phyloP scores from a whole-genome alignment of 2,113 vertebrate genomes.

The Columba livia region DNA sequence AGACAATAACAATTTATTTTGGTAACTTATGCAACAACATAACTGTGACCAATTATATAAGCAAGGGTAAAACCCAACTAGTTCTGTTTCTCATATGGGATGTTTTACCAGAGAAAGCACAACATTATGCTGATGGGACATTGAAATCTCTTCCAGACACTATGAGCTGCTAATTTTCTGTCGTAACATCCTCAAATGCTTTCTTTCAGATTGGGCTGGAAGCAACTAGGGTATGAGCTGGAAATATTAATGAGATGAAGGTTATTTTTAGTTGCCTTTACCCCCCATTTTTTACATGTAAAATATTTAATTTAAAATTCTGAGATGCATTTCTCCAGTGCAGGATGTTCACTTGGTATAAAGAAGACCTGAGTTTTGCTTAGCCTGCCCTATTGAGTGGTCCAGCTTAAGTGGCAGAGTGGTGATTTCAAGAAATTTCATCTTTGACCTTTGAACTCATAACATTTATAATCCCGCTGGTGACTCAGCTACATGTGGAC shows the following conservation, averaged over 20 bases:
- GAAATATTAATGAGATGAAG: constrained; percentile 12
- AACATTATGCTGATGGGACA: neutral
- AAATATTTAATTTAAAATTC: neutral
- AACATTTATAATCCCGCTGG: neutral
- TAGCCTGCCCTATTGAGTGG: neutral
- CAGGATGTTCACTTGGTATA: neutral
- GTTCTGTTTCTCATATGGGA: neutral
- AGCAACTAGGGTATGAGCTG: neutral
- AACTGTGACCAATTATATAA: neutral
- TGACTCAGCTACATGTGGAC: accelerated
- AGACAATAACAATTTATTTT: neutral
- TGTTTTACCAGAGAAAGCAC: constrained; percentile 6
- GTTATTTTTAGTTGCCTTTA: neutral
- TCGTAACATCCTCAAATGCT: constrained; percentile 6
- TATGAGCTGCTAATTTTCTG: constrained; percentile 36
- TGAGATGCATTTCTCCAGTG: neutral
- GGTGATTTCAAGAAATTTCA: neutral
- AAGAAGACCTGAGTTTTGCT: neutral
- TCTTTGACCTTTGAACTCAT: neutral
- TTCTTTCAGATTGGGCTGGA: constrained; percentile 3
- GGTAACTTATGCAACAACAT: neutral
- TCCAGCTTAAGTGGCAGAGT: neutral
- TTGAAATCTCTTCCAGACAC: constrained; percentile 33
- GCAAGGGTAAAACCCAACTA: neutral
- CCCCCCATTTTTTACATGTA: neutral